Evolutionary conservation across 2,113 vertebrate genomes (phyloP), one percentile per base, ranked within the genome.

Genomic region (Galemys pyrenaicus): DNA sequence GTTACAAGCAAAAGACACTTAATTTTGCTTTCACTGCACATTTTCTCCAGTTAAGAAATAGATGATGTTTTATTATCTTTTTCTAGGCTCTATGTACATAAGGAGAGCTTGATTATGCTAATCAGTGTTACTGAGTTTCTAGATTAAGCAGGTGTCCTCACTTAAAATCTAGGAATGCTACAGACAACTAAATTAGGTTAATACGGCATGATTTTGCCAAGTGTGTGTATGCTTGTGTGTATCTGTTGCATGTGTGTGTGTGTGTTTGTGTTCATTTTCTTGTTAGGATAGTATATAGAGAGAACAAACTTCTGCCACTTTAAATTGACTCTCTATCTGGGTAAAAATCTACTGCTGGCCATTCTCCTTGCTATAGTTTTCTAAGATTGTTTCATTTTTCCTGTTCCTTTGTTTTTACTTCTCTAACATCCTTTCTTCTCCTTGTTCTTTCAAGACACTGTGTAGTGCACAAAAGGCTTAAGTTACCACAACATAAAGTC

Each of bases 41-140:
- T 77, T 4, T 70, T 82, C 90, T 82, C 58, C 82, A 35, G 2
- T 83, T 95, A 91, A 95, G 35, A 97, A 96, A 95, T 39, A 94
- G 56, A 41, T 54, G 2, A 10, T 54, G 4, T 49, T 37, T 70
- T 73, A 30, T 64, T 56, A 13, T 54, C 24, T 1, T 88, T 95
- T 92, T 83, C 22, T 85, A 37, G 71, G 4, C 12, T 94, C n/a
- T 83, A 30, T n/a, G 83, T 95, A 74, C 28, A 49, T 78, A 96
- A 87, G 11, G 92, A 77, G 0, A 17, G 80, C 65, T 93, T 94
- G 89, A 96, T 96, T 98, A 64, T 95, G 39, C 19, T 95, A 87
- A 96, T 95, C 87, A 94, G 26, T 19, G 30, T 93, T 77, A 91
- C 82, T 92, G 62, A 96, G 80, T 92, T 89, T 83, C 92, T 81